Evolutionary conservation across 2,113 vertebrate species (phyloP).

Genomic region (Aldabrachelys gigantea): DNA sequence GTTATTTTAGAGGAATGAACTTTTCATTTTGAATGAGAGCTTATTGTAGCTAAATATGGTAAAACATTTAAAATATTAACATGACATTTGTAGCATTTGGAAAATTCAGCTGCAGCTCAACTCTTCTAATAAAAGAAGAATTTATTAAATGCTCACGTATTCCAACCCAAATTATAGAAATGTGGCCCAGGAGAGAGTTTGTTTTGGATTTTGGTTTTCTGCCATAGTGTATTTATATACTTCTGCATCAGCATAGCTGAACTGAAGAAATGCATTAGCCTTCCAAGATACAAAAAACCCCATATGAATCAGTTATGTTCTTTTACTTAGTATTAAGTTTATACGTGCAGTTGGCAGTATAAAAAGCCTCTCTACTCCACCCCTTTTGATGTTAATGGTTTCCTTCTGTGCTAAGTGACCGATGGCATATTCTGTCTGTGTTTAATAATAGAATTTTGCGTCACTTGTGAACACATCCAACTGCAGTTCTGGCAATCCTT

Average conservation of each 20-base stretch:
- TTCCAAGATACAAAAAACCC: constrained; percentile 53
- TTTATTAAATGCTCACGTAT: constrained; percentile 30
- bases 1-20: constrained; percentile 18
- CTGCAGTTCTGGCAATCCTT: constrained; percentile 73
- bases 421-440: constrained; percentile 77
- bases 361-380: constrained; percentile 68
- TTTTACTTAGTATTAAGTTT: constrained; percentile 77
- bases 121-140: constrained; percentile 58
- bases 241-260: constrained; percentile 16
- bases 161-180: constrained; percentile 50
- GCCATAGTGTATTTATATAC: constrained; percentile 29
- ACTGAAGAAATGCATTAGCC: constrained; percentile 5
- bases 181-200: not conserved
- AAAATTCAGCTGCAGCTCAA: constrained; percentile 54
- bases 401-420: constrained; percentile 85
- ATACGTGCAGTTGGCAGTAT: constrained; percentile 69
- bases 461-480: constrained; percentile 80
- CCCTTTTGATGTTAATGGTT: constrained; percentile 82
- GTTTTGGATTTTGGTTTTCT: constrained; percentile 61
- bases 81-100: constrained; percentile 43
- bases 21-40: constrained; percentile 26
- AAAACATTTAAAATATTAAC: constrained; percentile 53
- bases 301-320: constrained; percentile 24
- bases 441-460: constrained; percentile 83
- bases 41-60: constrained; percentile 56